Conservation (phyloP, 2,797 vertebrate genomes). For the Fratercula arctica region DNA sequence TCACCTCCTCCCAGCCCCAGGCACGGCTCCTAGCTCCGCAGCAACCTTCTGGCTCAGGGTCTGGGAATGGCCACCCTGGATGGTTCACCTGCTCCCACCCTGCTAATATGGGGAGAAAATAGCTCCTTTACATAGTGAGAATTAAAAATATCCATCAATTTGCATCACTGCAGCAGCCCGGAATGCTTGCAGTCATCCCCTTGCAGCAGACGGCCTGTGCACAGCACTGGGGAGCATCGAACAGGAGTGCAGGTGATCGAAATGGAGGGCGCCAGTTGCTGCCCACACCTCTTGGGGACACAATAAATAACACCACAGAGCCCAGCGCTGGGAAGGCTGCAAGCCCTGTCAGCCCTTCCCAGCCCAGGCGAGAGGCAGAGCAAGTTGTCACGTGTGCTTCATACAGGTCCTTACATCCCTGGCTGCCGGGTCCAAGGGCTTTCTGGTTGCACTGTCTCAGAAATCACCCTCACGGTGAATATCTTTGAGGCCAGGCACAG, state of each 20-base stretch:
- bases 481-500: not conserved
- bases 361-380: not conserved
- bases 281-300: not conserved
- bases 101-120: not conserved
- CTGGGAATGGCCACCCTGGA: not conserved
- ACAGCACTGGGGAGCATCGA: not conserved
- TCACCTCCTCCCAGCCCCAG: not conserved
- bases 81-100: not conserved
- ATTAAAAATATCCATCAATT: not conserved
- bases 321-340: not conserved
- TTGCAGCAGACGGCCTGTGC: not conserved
- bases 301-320: not conserved
- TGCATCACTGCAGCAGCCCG: not conserved
- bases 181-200: not conserved
- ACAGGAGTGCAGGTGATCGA: not conserved
- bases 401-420: not conserved
- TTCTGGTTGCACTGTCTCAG: not conserved
- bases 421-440: not conserved
- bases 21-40: not conserved
- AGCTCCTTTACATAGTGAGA: not conserved
- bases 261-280: fast-evolving
- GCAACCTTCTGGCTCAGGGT: not conserved
- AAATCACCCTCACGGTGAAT: not conserved
- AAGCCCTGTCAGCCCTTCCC: not conserved
- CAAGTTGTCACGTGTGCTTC: not conserved